Percentiles rank a stretch among this genome's conserved stretches.
These are phyloP conservation scores for Motacilla tschutschensis DNA, from an alignment of 2,113 vertebrate species.

Conservation along the genomic window DNA sequence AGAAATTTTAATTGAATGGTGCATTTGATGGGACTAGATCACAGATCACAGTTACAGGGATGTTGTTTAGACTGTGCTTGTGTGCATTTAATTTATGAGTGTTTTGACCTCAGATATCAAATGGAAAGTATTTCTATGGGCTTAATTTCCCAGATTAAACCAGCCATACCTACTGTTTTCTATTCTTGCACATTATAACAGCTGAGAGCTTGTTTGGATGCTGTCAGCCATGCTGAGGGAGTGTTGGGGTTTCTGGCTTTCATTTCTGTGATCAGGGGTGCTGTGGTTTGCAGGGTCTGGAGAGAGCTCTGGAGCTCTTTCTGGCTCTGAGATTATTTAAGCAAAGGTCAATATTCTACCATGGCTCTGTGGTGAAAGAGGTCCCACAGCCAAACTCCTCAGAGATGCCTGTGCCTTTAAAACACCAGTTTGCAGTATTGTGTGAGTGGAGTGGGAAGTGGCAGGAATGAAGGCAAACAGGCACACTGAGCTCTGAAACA, in stretches of 20 bases:
- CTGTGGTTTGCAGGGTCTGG: background rate
- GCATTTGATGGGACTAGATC: background rate
- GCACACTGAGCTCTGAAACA: background rate
- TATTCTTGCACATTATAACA: background rate
- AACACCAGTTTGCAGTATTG: background rate
- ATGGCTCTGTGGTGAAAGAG: background rate
- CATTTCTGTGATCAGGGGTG: accelerated
- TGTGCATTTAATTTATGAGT: background rate
- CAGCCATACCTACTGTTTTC: background rate
- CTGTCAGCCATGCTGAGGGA: background rate
- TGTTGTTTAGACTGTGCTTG: background rate
- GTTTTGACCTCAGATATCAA: background rate
- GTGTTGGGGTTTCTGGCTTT: background rate
- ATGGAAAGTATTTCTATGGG: background rate
- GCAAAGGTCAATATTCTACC: background rate
- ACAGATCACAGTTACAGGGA: background rate
- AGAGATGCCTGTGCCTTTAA: background rate
- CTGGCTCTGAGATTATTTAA: background rate
- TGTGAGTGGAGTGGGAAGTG: background rate
- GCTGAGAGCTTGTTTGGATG: background rate
- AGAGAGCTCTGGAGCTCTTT: background rate
- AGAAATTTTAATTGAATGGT: background rate
- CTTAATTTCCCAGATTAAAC: background rate
- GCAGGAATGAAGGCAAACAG: background rate
- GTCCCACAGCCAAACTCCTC: background rate